These are phyloP conservation scores for Sarcophaga caerulescens DNA, from an alignment of 2,888 invertebrate genomes.

Conservation along the genomic window DNA sequence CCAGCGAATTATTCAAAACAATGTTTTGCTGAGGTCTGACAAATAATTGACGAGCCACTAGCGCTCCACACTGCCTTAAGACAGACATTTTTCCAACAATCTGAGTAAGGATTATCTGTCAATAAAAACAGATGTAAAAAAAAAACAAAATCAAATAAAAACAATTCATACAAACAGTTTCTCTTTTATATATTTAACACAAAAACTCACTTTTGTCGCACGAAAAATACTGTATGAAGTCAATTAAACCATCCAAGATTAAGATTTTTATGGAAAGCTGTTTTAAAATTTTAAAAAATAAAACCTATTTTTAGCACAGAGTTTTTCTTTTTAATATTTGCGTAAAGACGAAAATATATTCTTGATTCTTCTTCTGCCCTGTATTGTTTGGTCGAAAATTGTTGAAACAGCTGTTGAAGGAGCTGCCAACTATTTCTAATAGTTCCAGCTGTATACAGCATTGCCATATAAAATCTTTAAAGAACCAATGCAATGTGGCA, in stretches of 20 bases:
- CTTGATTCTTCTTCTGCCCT: neutral
- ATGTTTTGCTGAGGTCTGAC: slow-evolving; percentile 11
- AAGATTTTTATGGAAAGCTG: neutral
- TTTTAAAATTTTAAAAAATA: neutral
- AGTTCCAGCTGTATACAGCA: neutral
- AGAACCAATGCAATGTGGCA: too few species aligned
- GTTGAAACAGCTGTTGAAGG: neutral
- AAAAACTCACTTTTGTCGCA: neutral
- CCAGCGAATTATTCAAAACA: slow-evolving; percentile 12
- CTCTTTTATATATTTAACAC: neutral
- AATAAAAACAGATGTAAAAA: neutral
- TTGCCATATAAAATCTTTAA: neutral
- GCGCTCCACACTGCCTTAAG: slow-evolving; percentile 72
- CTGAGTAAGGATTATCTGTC: neutral
- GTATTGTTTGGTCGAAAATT: neutral
- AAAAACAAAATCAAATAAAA: neutral
- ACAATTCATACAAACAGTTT: neutral
- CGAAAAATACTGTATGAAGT: neutral
- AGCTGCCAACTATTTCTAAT: neutral
- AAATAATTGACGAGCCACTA: slow-evolving; percentile 63
- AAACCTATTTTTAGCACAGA: neutral
- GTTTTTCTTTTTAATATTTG: neutral
- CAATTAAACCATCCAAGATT: neutral
- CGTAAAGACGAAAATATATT: neutral
- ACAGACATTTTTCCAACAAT: slow-evolving; percentile 68